Conservation (phyloP, 2,797 vertebrate genomes). For the Amniataba percoides region DNA sequence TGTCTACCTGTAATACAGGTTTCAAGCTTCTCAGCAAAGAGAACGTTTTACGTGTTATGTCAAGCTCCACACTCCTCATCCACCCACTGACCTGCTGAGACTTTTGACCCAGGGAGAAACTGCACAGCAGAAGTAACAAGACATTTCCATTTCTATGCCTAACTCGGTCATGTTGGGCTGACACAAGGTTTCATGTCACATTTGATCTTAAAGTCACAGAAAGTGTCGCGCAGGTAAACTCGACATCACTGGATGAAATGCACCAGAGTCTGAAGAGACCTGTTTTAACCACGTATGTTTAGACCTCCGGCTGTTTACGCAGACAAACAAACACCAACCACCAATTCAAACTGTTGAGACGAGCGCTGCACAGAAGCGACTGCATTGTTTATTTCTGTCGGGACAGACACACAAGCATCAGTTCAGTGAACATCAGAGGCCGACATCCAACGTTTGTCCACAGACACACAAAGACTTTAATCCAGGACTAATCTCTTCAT, state of each 20-base stretch:
- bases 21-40: not conserved
- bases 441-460: not conserved
- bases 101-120: not conserved
- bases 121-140: not conserved
- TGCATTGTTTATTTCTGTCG: constrained; percentile 45
- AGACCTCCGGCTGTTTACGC: constrained; percentile 52
- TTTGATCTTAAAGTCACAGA: not conserved
- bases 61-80: not conserved
- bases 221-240: not conserved
- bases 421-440: not conserved
- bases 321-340: constrained; percentile 25
- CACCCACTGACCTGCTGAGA: constrained; percentile 4
- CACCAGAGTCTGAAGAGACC: constrained; percentile 34
- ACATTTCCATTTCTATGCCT: not conserved
- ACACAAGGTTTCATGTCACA: not conserved
- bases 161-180: accelerated
- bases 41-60: not conserved
- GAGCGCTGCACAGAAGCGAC: not conserved
- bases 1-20: constrained; percentile 17
- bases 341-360: not conserved
- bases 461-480: not conserved
- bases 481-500: not conserved
- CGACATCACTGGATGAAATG: not conserved
- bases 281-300: constrained; percentile 17
- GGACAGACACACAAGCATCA: not conserved